Conservation (phyloP, 2,888 invertebrate species). For the Neelides folsomi region DNA sequence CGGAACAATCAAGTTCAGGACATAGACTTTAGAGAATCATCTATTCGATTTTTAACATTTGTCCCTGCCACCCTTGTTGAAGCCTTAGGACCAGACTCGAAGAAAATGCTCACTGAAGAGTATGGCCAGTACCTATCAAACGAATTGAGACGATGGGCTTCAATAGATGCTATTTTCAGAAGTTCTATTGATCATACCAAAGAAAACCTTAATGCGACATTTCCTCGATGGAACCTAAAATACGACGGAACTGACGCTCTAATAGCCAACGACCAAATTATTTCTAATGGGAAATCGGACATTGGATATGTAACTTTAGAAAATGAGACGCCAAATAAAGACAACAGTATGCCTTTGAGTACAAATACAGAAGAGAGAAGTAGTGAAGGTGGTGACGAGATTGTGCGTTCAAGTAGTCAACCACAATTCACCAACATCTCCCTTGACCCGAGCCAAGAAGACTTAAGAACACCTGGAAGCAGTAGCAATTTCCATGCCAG, state of each 20-base stretch:
- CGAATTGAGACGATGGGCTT: slow-evolving; percentile 14
- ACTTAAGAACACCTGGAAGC: no score
- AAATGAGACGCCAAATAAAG: no score
- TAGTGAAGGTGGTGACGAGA: no score
- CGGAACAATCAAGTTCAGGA: slow-evolving; percentile 15
- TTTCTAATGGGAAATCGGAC: no score
- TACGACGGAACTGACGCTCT: slow-evolving; percentile 28
- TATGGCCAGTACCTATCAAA: slow-evolving; percentile 24
- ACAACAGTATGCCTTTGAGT: no score
- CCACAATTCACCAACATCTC: no score
- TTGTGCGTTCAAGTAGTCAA: no score
- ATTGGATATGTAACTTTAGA: no score
- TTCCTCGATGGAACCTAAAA: slow-evolving; percentile 23
- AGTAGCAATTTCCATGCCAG: background rate
- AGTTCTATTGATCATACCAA: background rate
- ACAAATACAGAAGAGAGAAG: no score
- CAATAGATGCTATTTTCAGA: background rate
- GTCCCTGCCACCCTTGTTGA: slow-evolving; percentile 21
- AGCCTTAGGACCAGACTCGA: slow-evolving; percentile 17
- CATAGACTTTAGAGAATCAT: slow-evolving; percentile 27
- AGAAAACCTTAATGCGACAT: slow-evolving; percentile 12
- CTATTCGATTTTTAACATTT: slow-evolving; percentile 24
- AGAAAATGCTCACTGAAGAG: slow-evolving; percentile 11
- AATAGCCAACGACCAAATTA: no score
- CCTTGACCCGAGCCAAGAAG: no score